Base-by-base conservation (phyloP, 2,797 vertebrate species). In the Cyclura pinguis region DNA sequence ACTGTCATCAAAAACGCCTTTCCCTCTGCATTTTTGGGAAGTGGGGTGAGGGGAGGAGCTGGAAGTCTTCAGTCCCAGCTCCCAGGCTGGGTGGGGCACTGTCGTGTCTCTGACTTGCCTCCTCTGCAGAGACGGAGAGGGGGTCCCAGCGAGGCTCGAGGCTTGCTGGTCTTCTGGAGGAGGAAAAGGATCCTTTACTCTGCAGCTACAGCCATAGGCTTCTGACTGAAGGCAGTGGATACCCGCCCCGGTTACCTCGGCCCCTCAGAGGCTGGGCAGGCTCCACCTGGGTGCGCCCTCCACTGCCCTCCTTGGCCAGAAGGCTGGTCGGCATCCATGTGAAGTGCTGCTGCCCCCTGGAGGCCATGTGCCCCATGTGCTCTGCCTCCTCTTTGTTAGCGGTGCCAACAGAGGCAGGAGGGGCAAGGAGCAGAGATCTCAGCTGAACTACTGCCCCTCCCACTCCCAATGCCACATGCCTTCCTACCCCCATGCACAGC, bases 221-320 rank as follows among this genome's bases (percentile, higher is more conserved):
- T 14, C 69, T 20, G 4, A 18, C 72, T 16, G n/a, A 47, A 47
- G 42, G 42, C 42, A 47, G 42, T 47, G 42, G 42, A 47, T 47
- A 47, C 42, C 42, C 42, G 4, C 42, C 42, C 4, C 42, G 4
- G 2, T 47, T 47, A 47, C 42, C 42, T 47, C 4, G 8, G 22
- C 42, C 38, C 76, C 27, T 29, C 42, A 1, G 42, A 42, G 42
- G 22, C 4, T 1, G 20, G n/a, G 72, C 29, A 12, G 76, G 10
- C 1, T 22, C 42, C 42, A 10, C 4, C 3, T 7, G 9, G 1
- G 10, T 1, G 22, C 12, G 5, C 20, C 77, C 8, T 5, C 22
- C 27, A 50, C 12, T 5, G 0, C 20, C 42, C 24, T 52, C 6
- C 13, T 32, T 14, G 47, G 42, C 42, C 27, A 12, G 27, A 32